Conservation (phyloP, 2,888 invertebrate genomes). For the Plebejus argus region DNA sequence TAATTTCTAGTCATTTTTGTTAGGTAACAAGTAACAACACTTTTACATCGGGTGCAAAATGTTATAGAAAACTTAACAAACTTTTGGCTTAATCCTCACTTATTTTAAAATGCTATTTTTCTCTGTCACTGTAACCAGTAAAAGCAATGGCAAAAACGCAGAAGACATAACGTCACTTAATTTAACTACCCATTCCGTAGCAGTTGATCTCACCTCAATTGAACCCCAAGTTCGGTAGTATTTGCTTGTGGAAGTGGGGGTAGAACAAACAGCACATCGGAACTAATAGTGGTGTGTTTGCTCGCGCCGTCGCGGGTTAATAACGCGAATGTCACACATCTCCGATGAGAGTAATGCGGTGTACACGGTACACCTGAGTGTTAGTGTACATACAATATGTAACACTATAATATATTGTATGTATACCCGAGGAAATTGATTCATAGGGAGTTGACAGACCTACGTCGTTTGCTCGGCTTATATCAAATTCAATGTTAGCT, state of each 20-base stretch:
- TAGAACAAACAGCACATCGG: not conserved
- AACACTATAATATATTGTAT: not conserved
- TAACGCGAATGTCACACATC: constrained; percentile 11
- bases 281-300: constrained; percentile 34
- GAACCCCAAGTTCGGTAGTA: not conserved
- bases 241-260: not conserved
- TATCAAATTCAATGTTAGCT: too few relatives aligned
- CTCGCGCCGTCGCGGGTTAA: constrained; percentile 35
- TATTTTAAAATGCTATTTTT: too few relatives aligned
- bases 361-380: not conserved
- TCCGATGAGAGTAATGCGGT: not conserved
- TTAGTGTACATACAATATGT: too few relatives aligned
- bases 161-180: not conserved
- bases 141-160: not conserved
- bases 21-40: too few relatives aligned
- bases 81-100: too few relatives aligned
- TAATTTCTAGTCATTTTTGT: too few relatives aligned
- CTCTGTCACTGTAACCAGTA: not conserved
- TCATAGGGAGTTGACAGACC: too few relatives aligned
- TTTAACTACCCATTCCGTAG: not conserved
- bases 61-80: not conserved
- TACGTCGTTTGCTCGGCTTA: too few relatives aligned
- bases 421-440: too few relatives aligned
- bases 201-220: not conserved
- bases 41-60: not conserved